Percentiles rank a stretch among this genome's conserved stretches.
Conservation (phyloP, 1,140 invertebrate species). For the Drosophila paulistorum region DNA sequence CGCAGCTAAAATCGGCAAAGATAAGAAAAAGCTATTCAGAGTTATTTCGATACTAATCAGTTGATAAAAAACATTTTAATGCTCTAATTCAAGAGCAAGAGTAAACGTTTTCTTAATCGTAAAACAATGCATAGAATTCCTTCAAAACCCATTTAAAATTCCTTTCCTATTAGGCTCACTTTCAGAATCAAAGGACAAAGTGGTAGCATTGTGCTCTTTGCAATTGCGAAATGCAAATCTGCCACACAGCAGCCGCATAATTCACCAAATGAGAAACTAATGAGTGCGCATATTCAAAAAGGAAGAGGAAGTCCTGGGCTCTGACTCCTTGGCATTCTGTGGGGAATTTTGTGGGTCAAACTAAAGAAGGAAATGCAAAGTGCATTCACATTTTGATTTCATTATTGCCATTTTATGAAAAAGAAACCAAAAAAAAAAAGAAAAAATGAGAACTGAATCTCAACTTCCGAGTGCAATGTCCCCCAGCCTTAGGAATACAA, state of each 20-base stretch:
- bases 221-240: slow-evolving; percentile 14
- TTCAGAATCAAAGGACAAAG: slow-evolving; percentile 8
- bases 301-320: slow-evolving; percentile 2
- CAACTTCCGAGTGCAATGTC: slow-evolving; percentile 68
- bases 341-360: slow-evolving; percentile 64
- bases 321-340: slow-evolving; percentile 40
- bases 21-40: no score
- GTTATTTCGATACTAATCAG: no score
- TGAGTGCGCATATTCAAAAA: slow-evolving; percentile 17
- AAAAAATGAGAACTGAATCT: slow-evolving; percentile 11
- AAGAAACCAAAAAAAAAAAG: slow-evolving; percentile 23
- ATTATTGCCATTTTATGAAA: slow-evolving; percentile 69
- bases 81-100: no score
- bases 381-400: slow-evolving; percentile 80
- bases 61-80: no score
- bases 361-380: slow-evolving; percentile 76
- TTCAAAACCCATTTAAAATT: background rate
- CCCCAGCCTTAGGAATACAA: slow-evolving; percentile 41
- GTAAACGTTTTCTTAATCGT: no score
- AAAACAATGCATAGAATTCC: background rate
- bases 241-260: slow-evolving; percentile 16
- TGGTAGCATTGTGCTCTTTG: slow-evolving; percentile 4
- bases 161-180: background rate
- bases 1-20: no score
- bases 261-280: slow-evolving; percentile 18